Conservation (phyloP, 1,140 invertebrate species). For the Cataglyphis hispanica region DNA sequence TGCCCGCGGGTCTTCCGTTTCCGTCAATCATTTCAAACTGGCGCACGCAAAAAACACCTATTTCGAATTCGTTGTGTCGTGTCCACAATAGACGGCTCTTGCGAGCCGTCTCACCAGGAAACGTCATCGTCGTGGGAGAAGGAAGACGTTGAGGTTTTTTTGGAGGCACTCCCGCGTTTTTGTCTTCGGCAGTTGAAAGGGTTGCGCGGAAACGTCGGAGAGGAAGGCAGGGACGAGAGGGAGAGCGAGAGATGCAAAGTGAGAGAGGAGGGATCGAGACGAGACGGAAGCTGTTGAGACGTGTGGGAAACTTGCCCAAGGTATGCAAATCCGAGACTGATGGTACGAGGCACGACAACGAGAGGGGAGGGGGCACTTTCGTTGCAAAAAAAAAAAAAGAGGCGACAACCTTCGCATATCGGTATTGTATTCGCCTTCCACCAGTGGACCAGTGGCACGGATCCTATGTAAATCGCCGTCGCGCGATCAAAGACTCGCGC, state of each 20-base stretch:
- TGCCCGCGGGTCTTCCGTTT: constrained; percentile 4
- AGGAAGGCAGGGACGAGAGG: background rate
- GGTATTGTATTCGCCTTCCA: constrained; percentile 71
- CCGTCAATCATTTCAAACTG: background rate
- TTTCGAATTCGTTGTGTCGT: background rate
- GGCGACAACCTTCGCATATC: constrained; percentile 72
- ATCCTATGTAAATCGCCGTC: constrained; percentile 78
- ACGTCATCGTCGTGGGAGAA: constrained; percentile 65
- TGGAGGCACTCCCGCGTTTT: constrained; percentile 66
- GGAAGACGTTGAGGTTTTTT: constrained; percentile 65
- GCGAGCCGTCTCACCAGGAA: constrained; percentile 66
- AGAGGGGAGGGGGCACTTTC: constrained; percentile 44
- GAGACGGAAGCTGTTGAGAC: constrained; percentile 70
- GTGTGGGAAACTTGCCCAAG: constrained; percentile 77
- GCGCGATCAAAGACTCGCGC: constrained; percentile 67
- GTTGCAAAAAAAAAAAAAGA: constrained; percentile 61
- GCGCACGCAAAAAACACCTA: constrained; percentile 32
- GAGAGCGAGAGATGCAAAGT: constrained; percentile 17
- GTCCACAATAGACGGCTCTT: constrained; percentile 16
- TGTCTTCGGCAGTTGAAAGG: constrained; percentile 73
- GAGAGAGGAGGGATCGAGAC: constrained; percentile 54
- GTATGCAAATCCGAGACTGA: constrained; percentile 75
- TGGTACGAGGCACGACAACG: constrained; percentile 43
- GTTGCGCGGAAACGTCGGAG: constrained; percentile 50
- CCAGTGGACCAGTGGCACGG: constrained; percentile 76